Evolutionary conservation across 2,113 vertebrate species (phyloP), one percentile per base, ranked within the genome.

Genomic region (Vireo altiloquus): DNA sequence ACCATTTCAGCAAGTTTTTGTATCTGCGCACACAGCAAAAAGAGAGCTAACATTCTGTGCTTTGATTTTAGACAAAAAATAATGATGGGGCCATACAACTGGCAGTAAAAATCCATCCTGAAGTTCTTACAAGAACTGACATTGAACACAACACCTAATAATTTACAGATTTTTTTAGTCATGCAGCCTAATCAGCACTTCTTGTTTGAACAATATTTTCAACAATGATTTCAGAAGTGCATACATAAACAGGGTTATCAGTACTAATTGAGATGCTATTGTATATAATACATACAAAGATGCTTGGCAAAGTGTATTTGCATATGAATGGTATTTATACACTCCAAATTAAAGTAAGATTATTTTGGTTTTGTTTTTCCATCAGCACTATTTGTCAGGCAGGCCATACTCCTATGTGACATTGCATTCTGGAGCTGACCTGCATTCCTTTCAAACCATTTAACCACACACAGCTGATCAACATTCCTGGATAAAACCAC

Each of bases 401-500:
- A 89, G 68, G 54, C 72, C 60, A 47, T 57, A 49, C 22, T 93
- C n/a, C 61, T 95, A 35, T 25, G 59, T 15, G 46, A 95, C 82
- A 85, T 57, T 72, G 42, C 86, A 74, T 86, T 95, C 91, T 95
- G 86, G 57, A 95, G 81, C 50, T 95, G 94, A 97, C 95, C 87
- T 96, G 92, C 87, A 91, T 97, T 97, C 93, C 80, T 96, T 95
- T 94, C 95, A 97, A 95, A 97, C 92, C 79, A 82, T 90, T 97
- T 97, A 97, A 97, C 96, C 95, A 92, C 86, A 97, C 87, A 93
- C 94, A 96, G 96, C 96, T 97, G 96, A 98, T 82, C 91, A 81
- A 81, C 92, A 97, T 97, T 98, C 94, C 87, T 97, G 93, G 89
- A 87, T 49, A 80, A 94, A 97, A 96, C 76, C 94, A 96, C 50